A percentile compares a stretch with the other conserved stretches of the same genome.
Conservation (phyloP, 2,888 invertebrate genomes). For the Dolomedes plantarius region DNA sequence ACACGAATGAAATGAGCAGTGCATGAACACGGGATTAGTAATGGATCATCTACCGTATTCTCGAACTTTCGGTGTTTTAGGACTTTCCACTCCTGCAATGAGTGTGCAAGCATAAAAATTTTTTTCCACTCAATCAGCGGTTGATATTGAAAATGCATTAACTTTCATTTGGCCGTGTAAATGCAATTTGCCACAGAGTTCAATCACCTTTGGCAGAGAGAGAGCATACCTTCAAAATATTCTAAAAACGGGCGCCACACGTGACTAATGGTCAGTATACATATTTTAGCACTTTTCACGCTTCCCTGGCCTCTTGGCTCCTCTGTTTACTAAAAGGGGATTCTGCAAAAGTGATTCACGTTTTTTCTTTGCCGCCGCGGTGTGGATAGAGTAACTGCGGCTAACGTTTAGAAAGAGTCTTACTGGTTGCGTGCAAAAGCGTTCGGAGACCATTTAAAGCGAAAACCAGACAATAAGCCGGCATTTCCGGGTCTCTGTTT, state of each 20-base stretch:
- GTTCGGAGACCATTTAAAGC: neutral
- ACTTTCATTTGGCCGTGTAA: constrained; percentile 30
- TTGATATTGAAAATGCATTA: constrained; percentile 59
- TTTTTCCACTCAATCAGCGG: neutral
- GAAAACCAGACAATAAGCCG: neutral
- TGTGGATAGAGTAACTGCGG: neutral
- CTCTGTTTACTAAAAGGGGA: neutral
- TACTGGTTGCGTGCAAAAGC: neutral
- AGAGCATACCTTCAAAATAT: constrained; percentile 40
- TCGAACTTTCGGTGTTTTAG: too few relatives aligned
- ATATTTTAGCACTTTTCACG: constrained; percentile 67
- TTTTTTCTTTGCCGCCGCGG: too few relatives aligned
- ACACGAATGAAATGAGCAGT: too few relatives aligned
- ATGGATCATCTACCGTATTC: too few relatives aligned
- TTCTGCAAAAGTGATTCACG: neutral
- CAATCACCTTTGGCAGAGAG: constrained; percentile 58
- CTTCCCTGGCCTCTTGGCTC: constrained; percentile 15
- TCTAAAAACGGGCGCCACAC: constrained; percentile 46
- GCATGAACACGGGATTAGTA: too few relatives aligned
- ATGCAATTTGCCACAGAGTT: constrained; percentile 44
- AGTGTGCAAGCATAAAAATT: too few relatives aligned
- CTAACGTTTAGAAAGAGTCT: neutral
- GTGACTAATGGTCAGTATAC: constrained; percentile 53
- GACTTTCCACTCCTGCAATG: too few relatives aligned
- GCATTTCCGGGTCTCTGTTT: constrained; percentile 3